Percentiles rank a stretch among this genome's conserved stretches.
phyloP scores from a whole-genome alignment of 1,140 invertebrate genomes.

The Laupala kohalensis region DNA sequence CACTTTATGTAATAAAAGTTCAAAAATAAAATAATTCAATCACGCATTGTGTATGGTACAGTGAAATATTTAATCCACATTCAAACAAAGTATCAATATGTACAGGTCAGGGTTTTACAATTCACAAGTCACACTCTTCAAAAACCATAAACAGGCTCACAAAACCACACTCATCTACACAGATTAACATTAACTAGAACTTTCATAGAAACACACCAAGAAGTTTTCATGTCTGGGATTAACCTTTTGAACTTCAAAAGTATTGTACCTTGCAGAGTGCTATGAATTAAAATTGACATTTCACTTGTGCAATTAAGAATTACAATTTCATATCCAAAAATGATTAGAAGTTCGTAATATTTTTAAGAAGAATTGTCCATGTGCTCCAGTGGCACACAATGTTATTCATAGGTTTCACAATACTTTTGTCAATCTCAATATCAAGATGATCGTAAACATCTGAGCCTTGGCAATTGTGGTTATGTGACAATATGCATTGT shows the following conservation, averaged over 20 bases:
- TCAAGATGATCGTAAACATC: too few relatives aligned
- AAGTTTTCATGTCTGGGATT: not conserved
- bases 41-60: not conserved
- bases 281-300: not conserved
- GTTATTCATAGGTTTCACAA: not conserved
- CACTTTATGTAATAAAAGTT: not conserved
- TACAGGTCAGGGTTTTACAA: not conserved
- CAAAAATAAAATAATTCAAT: not conserved
- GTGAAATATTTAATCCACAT: not conserved
- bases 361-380: too few relatives aligned
- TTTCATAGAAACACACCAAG: not conserved
- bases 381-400: not conserved
- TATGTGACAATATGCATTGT: too few relatives aligned
- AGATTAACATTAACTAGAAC: not conserved
- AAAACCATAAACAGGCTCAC: not conserved
- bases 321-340: too few relatives aligned
- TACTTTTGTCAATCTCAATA: too few relatives aligned
- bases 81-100: not conserved
- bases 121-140: not conserved
- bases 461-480: too few relatives aligned
- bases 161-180: not conserved
- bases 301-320: not conserved
- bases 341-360: too few relatives aligned
- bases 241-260: not conserved
- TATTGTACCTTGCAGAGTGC: not conserved